Base-by-base conservation (phyloP, 2,888 invertebrate species). In the Bimastos eiseni region DNA sequence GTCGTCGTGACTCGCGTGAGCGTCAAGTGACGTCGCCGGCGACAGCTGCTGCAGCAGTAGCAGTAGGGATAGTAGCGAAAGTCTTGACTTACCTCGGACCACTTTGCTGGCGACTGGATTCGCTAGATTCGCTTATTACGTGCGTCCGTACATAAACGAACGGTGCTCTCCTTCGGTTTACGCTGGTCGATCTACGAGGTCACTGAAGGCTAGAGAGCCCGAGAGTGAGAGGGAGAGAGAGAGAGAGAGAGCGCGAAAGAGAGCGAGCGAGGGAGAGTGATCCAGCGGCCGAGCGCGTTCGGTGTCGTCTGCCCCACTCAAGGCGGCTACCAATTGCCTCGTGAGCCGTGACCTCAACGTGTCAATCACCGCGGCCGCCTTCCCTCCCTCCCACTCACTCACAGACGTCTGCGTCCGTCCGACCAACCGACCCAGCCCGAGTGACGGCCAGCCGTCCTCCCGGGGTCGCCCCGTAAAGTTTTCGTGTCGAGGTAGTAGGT, bases 271-370 rank as follows among this genome's bases (percentile, higher is more conserved):
- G 70, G 70, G 70, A 70, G 70, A 70, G 70, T 3, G 70, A 70
- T 70, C 86, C 86, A 86, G 86, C 86, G 37, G 86, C 86, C 86
- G 37, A 86, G 37, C 36, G 36, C 86, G 37, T 34, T 86, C 86
- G 36, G 37, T 86, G 86, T 37, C 37, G 86, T 37, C 86, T 86
- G 36, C 36, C 36, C 86, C 86, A 37, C 86, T 34, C 36, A 86
- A 86, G 86, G 86, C 86, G 86, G 86, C 86, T 36, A 86, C 86
- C 86, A 86, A 86, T 86, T 86, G 86, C 86, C 86, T 86, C 34
- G 34, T 34, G 86, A 86, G 86, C 86, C 86, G 86, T 86, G 86
- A 86, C 86, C 86, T 37, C 86, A 37, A 34, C 34, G 36, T 86
- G 86, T 86, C 86, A 86, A 86, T 86, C 86, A 86, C 86, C 86